Base-by-base conservation (phyloP, 2,113 vertebrate genomes). In the Cacatua alba region DNA sequence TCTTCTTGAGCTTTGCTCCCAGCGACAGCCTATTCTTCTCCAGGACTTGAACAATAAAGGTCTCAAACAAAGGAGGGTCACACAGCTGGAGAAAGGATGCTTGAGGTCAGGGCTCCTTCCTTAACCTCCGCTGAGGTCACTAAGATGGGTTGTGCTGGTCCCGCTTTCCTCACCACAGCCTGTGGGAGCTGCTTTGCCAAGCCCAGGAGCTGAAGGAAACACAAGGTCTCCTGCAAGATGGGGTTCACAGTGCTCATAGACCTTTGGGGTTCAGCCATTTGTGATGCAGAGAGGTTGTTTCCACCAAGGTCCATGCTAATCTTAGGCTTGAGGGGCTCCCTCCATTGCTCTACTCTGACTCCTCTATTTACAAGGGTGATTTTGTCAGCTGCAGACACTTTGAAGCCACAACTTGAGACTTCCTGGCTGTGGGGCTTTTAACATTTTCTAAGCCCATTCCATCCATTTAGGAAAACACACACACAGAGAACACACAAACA, bases 81-180 rank as follows among this genome's bases (percentile, higher is more conserved):
- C 86, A n/a, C 89, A 94, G 86, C 94, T 84, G 81, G 65, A 75
- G 81, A 87, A 89, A 91, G 93, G 93, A 89, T 87, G 77, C 57
- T 94, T 0, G 2, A 89, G 94, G 89, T 92, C 94, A 78, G 35
- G 46, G 52, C 57, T 94, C 57, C 93, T 89, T 93, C 83, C 33
- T 76, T 60, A 86, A 71, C 76, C 83, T 55, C 81, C 3, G 0
- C 9, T 71, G 20, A 92, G 77, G 83, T 90, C 80, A 70, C 28
- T 6, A 52, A 39, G 49, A 74, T 1, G 37, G 17, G 20, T 33
- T 49, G 31, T 33, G 53, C 18, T 2, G 1, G 16, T 60, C 35
- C 35, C 8, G 3, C 48, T 62, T 57, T 70, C 71, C 86, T 90
- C 8, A 1, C 17, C 39, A 10, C 37, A 64, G 65, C 14, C 62